phyloP scores from a whole-genome alignment of 2,797 vertebrate species.

The Acomys russatus region DNA sequence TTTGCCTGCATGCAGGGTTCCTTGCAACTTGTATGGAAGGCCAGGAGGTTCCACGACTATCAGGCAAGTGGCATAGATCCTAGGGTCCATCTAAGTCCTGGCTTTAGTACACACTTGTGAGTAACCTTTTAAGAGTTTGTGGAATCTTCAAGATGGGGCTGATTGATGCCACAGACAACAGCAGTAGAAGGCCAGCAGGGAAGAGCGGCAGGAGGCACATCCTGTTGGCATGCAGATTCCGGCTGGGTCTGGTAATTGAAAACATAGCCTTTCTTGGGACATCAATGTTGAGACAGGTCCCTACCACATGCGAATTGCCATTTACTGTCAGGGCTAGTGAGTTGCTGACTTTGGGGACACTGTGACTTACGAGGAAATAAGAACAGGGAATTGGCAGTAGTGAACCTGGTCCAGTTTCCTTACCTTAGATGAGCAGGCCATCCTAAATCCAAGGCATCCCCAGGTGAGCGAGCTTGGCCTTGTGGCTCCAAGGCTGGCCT shows the following conservation, averaged over 20 bases:
- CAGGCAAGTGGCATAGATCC: too few relatives aligned
- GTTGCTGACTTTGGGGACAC: background rate
- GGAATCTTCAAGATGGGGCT: rapidly evolving
- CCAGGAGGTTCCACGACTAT: rapidly evolving
- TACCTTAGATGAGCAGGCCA: background rate
- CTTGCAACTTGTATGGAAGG: background rate
- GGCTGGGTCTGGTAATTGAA: background rate
- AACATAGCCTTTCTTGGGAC: background rate
- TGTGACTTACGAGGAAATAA: background rate
- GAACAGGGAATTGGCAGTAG: background rate
- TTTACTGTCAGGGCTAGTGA: too few relatives aligned
- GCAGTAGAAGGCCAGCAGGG: background rate
- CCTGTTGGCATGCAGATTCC: background rate
- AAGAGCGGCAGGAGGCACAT: too few relatives aligned
- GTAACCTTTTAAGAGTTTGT: rapidly evolving
- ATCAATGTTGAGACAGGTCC: background rate
- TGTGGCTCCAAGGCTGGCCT: rapidly evolving
- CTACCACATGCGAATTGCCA: background rate
- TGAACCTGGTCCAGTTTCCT: background rate
- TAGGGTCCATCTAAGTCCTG: background rate
- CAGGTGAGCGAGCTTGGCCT: background rate
- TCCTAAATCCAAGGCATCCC: rapidly evolving
- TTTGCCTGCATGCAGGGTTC: too few relatives aligned
- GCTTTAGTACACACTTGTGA: rapidly evolving
- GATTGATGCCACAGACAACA: background rate